Conservation (phyloP, 2,888 invertebrate species). For the Catocala fraxini region DNA sequence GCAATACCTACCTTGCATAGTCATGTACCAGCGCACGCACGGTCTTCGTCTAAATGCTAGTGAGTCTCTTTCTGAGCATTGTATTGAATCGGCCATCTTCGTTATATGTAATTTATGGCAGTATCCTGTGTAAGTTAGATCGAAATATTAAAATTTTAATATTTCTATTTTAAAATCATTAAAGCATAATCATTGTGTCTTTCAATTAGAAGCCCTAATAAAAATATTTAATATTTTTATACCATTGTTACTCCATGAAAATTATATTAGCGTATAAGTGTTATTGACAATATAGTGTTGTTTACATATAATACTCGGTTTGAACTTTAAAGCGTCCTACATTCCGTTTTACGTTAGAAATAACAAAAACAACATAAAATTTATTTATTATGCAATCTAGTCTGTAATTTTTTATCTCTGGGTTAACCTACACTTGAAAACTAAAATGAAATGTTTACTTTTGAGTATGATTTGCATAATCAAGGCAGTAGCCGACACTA, state of each 20-base stretch:
- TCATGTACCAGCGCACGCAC: too few species aligned
- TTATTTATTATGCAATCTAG: slow-evolving; percentile 18
- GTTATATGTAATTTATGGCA: too few species aligned
- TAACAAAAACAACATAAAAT: too few species aligned
- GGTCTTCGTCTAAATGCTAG: too few species aligned
- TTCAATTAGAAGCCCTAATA: slow-evolving; percentile 23
- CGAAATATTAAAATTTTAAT: too few species aligned
- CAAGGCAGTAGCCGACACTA: too few species aligned
- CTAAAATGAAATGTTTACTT: too few species aligned
- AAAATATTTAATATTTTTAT: slow-evolving; percentile 25
- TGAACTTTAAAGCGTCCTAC: slow-evolving; percentile 4
- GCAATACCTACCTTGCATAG: too few species aligned
- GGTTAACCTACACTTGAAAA: not conserved
- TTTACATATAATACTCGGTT: slow-evolving; percentile 39
- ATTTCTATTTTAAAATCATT: not conserved
- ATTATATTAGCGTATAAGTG: slow-evolving; percentile 49
- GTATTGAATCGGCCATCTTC: too few species aligned
- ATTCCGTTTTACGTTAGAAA: not conserved
- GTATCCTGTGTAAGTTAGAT: too few species aligned
- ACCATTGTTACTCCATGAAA: slow-evolving; percentile 36
- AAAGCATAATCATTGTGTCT: slow-evolving; percentile 15
- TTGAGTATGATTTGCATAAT: too few species aligned
- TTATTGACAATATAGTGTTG: slow-evolving; percentile 35
- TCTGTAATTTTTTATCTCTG: slow-evolving; percentile 11
- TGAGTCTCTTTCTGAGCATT: too few species aligned